Conservation (phyloP, 2,113 vertebrate genomes). For the Ahaetulla prasina region DNA sequence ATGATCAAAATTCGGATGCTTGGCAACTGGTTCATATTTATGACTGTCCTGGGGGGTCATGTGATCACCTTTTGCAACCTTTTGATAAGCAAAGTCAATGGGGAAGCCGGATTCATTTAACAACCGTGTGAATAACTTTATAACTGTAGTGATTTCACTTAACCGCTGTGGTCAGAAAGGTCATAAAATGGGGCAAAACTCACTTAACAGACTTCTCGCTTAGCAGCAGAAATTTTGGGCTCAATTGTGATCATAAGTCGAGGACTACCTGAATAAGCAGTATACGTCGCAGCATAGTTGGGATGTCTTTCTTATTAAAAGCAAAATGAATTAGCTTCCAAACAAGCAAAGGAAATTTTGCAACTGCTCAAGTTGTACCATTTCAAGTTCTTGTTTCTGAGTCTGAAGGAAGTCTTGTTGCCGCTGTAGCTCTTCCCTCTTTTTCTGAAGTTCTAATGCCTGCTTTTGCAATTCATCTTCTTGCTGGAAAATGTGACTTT, state of each 20-base stretch:
- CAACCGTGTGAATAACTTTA: not conserved
- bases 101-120: not conserved
- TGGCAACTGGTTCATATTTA: not conserved
- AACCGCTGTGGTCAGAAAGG: not conserved
- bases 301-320: not conserved
- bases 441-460: constrained; percentile 82
- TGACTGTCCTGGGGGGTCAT: too few relatives aligned
- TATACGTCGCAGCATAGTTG: not conserved
- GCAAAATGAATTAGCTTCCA: not conserved
- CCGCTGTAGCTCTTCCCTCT: constrained; percentile 85
- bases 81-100: not conserved
- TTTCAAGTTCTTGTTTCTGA: constrained; percentile 87
- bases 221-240: not conserved
- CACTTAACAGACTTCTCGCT: not conserved
- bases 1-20: not conserved
- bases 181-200: not conserved
- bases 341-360: not conserved
- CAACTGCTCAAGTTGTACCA: constrained; percentile 66
- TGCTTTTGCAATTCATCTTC: constrained; percentile 84
- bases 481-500: constrained; percentile 83
- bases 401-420: constrained; percentile 90
- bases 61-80: not conserved
- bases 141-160: not conserved
- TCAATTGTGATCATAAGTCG: not conserved
- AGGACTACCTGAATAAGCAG: not conserved